Base-by-base conservation (phyloP, 2,113 vertebrate genomes). In the Speoplatyrhinus poulsoni region DNA sequence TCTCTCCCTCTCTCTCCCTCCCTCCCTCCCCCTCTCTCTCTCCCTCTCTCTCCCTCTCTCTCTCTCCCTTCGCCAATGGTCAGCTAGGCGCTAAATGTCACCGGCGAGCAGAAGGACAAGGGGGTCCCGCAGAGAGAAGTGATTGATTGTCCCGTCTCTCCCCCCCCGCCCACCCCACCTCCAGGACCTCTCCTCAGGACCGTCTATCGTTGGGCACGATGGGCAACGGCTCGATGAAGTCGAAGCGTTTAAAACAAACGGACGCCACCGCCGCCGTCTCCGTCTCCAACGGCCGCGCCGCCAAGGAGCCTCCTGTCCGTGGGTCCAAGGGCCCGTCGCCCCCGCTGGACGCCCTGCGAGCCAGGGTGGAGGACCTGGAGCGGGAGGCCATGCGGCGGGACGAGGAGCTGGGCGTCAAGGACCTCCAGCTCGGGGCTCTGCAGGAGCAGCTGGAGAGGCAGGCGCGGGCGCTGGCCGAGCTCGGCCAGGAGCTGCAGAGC, bases 151-250 rank as follows among this genome's bases (percentile, higher is more conserved):
- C 36, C 5, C 36, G 6, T 54, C n/a, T 8, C 52, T 19, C 19
- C 19, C 19, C 19, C 19, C 19, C 19, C 19, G 1, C 7, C 13
- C 7, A 0, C 13, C n/a, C 9, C 16, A 3, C 12, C 4, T 1
- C 26, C 26, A 26, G 26, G 26, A 26, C 26, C 26, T 63, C 15
- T 57, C 6, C 33, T 46, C 58, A 9, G 36, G 84, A 76, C 50
- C 13, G 70, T 93, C 90, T 70, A 26, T 79, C 53, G 60, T 62
- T 60, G 53, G 81, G 67, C 55, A 88, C 76, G 68, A 98, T 97
- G 96, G 96, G 96, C 81, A 98, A 98, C 12, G 90, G 92, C 9
- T 95, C 94, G 0, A 86, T 94, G 88, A 98, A 96, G 80, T 93
- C 94, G 41, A 97, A 95, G 81, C 93, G 93, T 1, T 81, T 94